Evolutionary conservation across 2,113 vertebrate genomes (phyloP).

Genomic region (Centropristis striata): DNA sequence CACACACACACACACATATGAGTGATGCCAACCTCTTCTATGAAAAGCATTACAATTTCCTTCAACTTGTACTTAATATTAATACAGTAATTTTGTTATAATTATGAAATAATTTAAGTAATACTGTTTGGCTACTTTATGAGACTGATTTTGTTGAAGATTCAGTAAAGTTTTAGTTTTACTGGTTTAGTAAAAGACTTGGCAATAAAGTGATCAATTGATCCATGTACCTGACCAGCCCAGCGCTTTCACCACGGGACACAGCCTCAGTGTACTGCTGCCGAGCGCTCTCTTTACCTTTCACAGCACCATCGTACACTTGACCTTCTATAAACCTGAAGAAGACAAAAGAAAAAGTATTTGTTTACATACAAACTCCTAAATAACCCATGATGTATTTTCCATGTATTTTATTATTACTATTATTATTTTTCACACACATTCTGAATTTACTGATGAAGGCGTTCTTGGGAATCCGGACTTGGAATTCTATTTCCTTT

Average conservation of each 20-base stretch:
- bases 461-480: conserved; percentile 94
- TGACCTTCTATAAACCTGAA: conserved; percentile 90
- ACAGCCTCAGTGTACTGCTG: conserved; percentile 92
- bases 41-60: too few species aligned
- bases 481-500: conserved; percentile 90
- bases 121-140: too few species aligned
- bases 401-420: rapidly evolving
- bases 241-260: conserved; percentile 91
- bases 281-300: conserved; percentile 91
- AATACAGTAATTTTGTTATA: too few species aligned
- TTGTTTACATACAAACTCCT: background rate
- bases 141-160: too few species aligned
- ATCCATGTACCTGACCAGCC: conserved; percentile 89
- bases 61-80: too few species aligned
- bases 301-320: conserved; percentile 91
- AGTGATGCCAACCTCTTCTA: too few species aligned
- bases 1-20: too few species aligned
- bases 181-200: background rate
- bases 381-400: background rate
- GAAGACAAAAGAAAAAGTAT: background rate
- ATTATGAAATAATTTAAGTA: too few species aligned
- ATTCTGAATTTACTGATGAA: conserved; percentile 96
- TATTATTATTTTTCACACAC: conserved; percentile 81
- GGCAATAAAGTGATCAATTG: background rate
- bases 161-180: too few species aligned